Conservation (phyloP, 2,113 vertebrate genomes). For the Micronycteris hirsuta region DNA sequence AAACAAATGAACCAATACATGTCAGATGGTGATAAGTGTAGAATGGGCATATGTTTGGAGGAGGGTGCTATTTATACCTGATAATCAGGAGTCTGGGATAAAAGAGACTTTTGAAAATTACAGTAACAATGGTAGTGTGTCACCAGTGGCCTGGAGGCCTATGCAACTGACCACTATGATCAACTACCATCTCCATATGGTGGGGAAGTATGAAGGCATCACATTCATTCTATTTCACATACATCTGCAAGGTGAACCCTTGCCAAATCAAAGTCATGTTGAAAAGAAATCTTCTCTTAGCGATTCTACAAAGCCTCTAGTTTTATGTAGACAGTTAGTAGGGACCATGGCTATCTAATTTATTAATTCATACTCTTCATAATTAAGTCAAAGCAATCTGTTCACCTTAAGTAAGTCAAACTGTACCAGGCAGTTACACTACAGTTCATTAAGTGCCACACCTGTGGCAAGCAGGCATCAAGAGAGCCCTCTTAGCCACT, state of each 20-base stretch:
- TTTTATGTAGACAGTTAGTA: background rate
- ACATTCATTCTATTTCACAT: background rate
- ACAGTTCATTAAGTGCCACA: background rate
- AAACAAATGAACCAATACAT: background rate
- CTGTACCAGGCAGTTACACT: background rate
- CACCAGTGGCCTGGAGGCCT: background rate
- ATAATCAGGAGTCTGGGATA: background rate
- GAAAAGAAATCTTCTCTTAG: background rate
- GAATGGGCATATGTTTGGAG: background rate
- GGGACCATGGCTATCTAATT: background rate
- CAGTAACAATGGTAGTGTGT: background rate
- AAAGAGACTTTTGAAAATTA: background rate
- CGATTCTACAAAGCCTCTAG: conserved; percentile 16
- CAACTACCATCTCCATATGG: background rate
- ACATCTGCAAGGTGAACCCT: background rate
- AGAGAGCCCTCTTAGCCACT: background rate
- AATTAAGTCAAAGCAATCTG: background rate
- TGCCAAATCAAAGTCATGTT: background rate
- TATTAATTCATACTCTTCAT: background rate
- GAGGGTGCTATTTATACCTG: background rate
- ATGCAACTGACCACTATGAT: background rate
- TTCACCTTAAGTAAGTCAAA: background rate
- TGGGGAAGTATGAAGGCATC: background rate
- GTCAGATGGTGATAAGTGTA: background rate
- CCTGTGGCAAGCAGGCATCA: background rate